These are phyloP conservation scores for Hermaeophaga mercurialis DNA, from an alignment of 2,888 invertebrate species.

Conservation along the genomic window DNA sequence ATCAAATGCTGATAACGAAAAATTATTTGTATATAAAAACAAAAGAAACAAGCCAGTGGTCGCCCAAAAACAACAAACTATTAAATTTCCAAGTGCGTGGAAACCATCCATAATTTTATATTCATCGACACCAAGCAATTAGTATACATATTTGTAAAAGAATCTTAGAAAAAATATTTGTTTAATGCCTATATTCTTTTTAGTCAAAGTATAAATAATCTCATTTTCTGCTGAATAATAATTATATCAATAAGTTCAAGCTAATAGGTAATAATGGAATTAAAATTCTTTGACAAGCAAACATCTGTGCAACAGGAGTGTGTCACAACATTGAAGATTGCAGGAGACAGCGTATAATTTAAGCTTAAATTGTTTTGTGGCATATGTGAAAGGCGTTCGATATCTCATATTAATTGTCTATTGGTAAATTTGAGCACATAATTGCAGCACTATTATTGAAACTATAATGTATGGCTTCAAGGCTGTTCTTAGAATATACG, in stretches of 20 bases:
- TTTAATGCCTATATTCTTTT: too few relatives aligned
- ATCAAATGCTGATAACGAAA: too few relatives aligned
- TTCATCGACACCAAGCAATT: too few relatives aligned
- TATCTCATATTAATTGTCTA: slow-evolving; percentile 28
- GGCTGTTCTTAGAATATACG: slow-evolving; percentile 20
- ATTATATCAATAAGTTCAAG: not conserved
- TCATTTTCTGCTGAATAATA: too few relatives aligned
- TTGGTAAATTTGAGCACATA: slow-evolving; percentile 28
- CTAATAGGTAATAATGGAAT: slow-evolving; percentile 3
- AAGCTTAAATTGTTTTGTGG: slow-evolving; percentile 15
- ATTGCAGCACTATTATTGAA: slow-evolving; percentile 25
- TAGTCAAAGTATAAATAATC: too few relatives aligned
- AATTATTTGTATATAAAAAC: too few relatives aligned
- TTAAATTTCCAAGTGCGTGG: too few relatives aligned
- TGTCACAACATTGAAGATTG: slow-evolving; percentile 19
- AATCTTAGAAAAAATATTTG: too few relatives aligned
- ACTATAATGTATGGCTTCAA: slow-evolving; percentile 24
- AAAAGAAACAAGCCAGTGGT: too few relatives aligned
- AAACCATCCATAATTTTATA: too few relatives aligned
- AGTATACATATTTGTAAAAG: too few relatives aligned
- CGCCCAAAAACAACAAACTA: too few relatives aligned
- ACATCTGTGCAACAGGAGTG: slow-evolving; percentile 11
- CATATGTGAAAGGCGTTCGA: slow-evolving; percentile 26
- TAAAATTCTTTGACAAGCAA: slow-evolving; percentile 8
- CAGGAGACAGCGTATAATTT: slow-evolving; percentile 19